These are phyloP conservation scores for Musca vetustissima DNA, from an alignment of 1,140 invertebrate species.

Conservation along the genomic window DNA sequence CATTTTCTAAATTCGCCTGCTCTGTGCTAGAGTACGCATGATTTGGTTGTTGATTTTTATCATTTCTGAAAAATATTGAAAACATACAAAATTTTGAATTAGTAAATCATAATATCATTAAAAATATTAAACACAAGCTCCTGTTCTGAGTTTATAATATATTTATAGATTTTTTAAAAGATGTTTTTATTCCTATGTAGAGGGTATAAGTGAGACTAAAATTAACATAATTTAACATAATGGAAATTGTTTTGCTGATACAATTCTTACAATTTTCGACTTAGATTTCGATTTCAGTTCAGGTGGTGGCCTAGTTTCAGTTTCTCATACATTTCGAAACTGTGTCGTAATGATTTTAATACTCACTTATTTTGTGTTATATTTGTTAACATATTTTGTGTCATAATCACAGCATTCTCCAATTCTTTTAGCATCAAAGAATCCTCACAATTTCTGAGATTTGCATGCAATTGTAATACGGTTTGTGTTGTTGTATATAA, in stretches of 20 bases:
- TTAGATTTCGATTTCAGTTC: no score
- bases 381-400: conserved; percentile 57
- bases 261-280: no score
- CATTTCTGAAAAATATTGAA: conserved; percentile 26
- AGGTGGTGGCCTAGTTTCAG: no score
- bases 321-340: no score
- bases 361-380: conserved; percentile 50
- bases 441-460: conserved; percentile 45
- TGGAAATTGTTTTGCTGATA: no score
- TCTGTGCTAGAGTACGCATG: conserved; percentile 28
- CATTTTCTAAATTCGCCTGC: conserved; percentile 42
- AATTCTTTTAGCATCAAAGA: conserved; percentile 57
- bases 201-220: no score
- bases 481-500: conserved; percentile 53
- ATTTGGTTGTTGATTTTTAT: conserved; percentile 29
- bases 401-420: conserved; percentile 58
- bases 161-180: no score
- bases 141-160: no score
- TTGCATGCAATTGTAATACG: conserved; percentile 52
- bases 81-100: no score
- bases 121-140: background rate
- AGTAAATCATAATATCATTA: background rate
- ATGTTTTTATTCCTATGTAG: no score
- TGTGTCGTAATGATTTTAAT: no score
- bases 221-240: no score